phyloP scores from a whole-genome alignment of 2,888 invertebrate genomes.

The Coelinius sp. region DNA sequence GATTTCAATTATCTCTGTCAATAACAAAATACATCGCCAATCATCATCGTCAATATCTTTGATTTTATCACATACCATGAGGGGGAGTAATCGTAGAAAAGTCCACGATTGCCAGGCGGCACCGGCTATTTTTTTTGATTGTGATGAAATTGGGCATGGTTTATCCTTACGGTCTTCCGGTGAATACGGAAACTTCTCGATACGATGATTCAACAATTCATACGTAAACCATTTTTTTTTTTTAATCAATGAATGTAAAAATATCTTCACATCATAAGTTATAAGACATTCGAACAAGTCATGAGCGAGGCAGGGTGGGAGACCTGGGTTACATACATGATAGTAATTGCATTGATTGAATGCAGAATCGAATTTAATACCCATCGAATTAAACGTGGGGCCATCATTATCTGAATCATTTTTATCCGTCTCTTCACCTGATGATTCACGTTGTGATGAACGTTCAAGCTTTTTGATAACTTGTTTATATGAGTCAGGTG shows the following conservation, averaged over 20 bases:
- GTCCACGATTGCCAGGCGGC: conserved; percentile 37
- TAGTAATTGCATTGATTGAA: conserved; percentile 49
- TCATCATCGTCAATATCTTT: conserved; percentile 36
- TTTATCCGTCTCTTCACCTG: conserved; percentile 4
- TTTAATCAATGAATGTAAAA: conserved; percentile 41
- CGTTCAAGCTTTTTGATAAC: conserved; percentile 22
- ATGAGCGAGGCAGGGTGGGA: conserved; percentile 56
- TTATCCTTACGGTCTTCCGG: conserved; percentile 29
- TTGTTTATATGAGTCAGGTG: no score
- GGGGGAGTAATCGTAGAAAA: conserved; percentile 34
- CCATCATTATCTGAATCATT: no score
- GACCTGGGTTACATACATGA: conserved; percentile 50
- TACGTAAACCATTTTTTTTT: conserved; percentile 30
- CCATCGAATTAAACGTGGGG: conserved; percentile 27
- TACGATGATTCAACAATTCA: conserved; percentile 10
- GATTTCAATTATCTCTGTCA: conserved; percentile 50
- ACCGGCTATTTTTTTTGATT: conserved; percentile 28
- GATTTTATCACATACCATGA: conserved; percentile 33
- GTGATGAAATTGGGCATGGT: conserved; percentile 11
- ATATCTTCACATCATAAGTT: conserved; percentile 45
- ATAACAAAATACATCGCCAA: conserved; percentile 43
- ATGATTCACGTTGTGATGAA: neutral
- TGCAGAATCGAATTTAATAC: conserved; percentile 50
- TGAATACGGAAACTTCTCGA: conserved; percentile 27
- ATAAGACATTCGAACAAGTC: conserved; percentile 52